A percentile compares a stretch with the other conserved stretches of the same genome.
Conservation (phyloP, 2,888 invertebrate species). For the Acleris cristana region DNA sequence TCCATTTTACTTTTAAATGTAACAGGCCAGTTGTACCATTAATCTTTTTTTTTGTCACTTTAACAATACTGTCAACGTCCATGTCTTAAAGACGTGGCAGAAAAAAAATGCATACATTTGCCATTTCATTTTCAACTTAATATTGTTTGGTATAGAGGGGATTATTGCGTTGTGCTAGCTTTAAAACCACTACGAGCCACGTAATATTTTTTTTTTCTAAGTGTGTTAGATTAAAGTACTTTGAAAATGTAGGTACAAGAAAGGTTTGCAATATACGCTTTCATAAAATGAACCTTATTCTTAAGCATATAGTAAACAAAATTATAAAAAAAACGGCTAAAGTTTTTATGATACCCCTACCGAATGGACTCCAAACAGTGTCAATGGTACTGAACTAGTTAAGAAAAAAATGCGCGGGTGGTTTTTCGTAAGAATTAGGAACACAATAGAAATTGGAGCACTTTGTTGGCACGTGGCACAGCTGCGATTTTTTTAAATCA, state of each 20-base stretch:
- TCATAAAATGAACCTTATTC: too few species aligned
- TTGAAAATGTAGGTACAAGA: too few species aligned
- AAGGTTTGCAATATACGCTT: too few species aligned
- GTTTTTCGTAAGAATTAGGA: constrained; percentile 31
- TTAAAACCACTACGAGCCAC: too few species aligned
- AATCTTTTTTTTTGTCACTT: constrained; percentile 3
- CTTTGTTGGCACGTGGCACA: constrained; percentile 54
- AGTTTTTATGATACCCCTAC: too few species aligned
- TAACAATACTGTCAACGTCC: constrained; percentile 23
- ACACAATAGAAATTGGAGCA: constrained; percentile 56
- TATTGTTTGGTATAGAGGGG: fast-evolving
- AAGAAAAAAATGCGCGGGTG: constrained; percentile 43
- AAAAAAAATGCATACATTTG: not conserved
- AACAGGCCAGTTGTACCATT: constrained; percentile 20
- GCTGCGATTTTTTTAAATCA: constrained; percentile 50
- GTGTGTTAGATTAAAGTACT: too few species aligned
- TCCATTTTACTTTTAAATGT: not conserved
- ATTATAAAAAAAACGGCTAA: too few species aligned
- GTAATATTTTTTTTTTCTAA: too few species aligned
- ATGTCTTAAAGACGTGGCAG: constrained; percentile 7
- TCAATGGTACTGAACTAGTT: not conserved
- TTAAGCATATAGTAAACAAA: too few species aligned
- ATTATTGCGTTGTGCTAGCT: too few species aligned
- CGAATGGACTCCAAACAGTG: too few species aligned
- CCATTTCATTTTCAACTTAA: not conserved